These are phyloP conservation scores for Callimorpha dominula DNA, from an alignment of 2,888 invertebrate genomes.

Conservation along the genomic window DNA sequence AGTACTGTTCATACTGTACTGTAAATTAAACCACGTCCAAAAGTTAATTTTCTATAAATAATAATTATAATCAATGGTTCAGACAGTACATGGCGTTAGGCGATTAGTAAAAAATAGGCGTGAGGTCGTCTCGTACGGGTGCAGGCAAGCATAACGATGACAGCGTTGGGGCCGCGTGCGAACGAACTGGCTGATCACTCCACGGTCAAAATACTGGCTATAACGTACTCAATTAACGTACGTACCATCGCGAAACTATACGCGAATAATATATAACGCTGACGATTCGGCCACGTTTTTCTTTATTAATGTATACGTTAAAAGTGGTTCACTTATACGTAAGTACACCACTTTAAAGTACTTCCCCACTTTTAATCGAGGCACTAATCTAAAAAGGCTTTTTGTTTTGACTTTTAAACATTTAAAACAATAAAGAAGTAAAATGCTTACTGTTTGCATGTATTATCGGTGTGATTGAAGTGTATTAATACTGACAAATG, in stretches of 20 bases:
- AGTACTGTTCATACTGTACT: too few relatives aligned
- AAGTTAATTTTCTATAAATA: constrained; percentile 14
- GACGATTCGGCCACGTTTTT: too few relatives aligned
- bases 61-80: constrained; percentile 34
- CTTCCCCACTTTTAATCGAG: background rate
- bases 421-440: background rate
- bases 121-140: constrained; percentile 58
- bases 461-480: background rate
- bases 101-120: constrained; percentile 48
- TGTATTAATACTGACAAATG: background rate
- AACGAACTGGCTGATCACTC: constrained; percentile 50
- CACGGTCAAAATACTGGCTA: constrained; percentile 39
- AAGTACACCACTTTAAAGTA: background rate
- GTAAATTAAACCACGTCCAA: background rate
- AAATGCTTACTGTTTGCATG: background rate
- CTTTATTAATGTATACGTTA: too few relatives aligned
- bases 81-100: constrained; percentile 31
- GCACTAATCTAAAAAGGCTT: background rate
- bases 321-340: too few relatives aligned
- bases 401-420: background rate
- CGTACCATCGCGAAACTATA: constrained; percentile 8
- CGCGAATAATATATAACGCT: background rate
- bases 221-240: constrained; percentile 22
- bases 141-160: constrained; percentile 58
- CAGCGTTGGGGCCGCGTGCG: constrained; percentile 55